Conservation (phyloP, 2,113 vertebrate genomes). For the Boulengeromyrus knoepffleri region DNA sequence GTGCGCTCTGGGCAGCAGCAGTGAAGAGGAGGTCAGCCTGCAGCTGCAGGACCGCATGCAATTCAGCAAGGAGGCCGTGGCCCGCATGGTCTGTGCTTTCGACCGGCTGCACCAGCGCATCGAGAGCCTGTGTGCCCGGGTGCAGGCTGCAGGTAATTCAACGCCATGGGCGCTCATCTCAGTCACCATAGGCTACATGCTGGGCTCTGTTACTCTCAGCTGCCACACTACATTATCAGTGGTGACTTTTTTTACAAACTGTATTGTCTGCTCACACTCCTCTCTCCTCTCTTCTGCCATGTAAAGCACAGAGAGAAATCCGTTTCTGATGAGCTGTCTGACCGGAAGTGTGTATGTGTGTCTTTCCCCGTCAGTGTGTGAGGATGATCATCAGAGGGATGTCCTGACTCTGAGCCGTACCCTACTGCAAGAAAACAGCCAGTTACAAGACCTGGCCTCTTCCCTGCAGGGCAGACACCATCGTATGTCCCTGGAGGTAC, state of each 20-base stretch:
- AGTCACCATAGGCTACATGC: background rate
- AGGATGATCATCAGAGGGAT: constrained; percentile 50
- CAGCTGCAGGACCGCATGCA: constrained; percentile 80
- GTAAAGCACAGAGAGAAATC: background rate
- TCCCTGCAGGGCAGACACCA: constrained; percentile 82
- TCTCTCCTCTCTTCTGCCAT: background rate
- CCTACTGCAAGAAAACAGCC: constrained; percentile 69
- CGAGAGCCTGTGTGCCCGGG: constrained; percentile 67
- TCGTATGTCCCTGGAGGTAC: constrained; percentile 83
- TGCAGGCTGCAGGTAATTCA: constrained; percentile 63
- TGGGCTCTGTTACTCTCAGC: background rate
- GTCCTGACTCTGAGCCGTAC: constrained; percentile 51
- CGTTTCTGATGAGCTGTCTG: background rate
- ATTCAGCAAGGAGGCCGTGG: constrained; percentile 78
- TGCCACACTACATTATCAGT: background rate
- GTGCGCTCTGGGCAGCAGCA: constrained; percentile 72
- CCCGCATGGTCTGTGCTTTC: constrained; percentile 72
- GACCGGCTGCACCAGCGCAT: constrained; percentile 72
- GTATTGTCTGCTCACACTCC: background rate
- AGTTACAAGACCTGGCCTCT: constrained; percentile 74
- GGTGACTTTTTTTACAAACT: background rate
- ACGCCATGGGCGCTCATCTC: background rate
- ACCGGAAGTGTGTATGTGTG: background rate
- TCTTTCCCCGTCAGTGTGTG: constrained; percentile 35
- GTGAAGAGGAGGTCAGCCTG: constrained; percentile 75